Evolutionary conservation across 2,888 invertebrate genomes (phyloP).

Genomic region (Ditylenchus weischeri): DNA sequence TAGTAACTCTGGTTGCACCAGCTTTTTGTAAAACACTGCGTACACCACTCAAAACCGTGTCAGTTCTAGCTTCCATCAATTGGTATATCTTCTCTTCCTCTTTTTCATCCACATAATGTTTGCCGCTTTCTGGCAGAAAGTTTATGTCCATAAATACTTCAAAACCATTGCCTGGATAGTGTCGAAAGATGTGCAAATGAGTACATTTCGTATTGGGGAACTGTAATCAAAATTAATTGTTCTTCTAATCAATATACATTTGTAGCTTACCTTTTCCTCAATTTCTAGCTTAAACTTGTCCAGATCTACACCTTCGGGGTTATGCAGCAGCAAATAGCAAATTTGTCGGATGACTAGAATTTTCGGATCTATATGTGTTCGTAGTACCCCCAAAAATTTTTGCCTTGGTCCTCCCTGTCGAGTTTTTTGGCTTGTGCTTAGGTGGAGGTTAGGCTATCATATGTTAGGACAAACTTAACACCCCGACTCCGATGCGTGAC

Average conservation of each 20-base stretch:
- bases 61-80: background rate
- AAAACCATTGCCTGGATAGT: slow-evolving; percentile 5
- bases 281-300: slow-evolving; percentile 10
- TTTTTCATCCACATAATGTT: background rate
- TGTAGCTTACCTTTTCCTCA: slow-evolving; percentile 9
- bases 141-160: slow-evolving; percentile 11
- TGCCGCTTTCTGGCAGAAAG: background rate
- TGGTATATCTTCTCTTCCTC: background rate
- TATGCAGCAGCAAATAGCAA: background rate
- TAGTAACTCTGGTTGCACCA: slow-evolving; percentile 12
- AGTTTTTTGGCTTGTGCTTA: too few species aligned
- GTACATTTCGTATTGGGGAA: slow-evolving; percentile 4
- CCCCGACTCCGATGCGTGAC: too few species aligned
- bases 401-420: background rate
- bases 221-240: slow-evolving; percentile 8
- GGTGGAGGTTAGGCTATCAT: too few species aligned
- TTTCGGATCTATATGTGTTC: background rate
- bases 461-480: too few species aligned
- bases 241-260: background rate
- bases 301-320: slow-evolving; percentile 3
- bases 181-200: slow-evolving; percentile 11
- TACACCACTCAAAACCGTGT: background rate
- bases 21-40: slow-evolving; percentile 4
- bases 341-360: slow-evolving; percentile 14
- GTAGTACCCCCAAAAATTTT: background rate